phyloP scores from a whole-genome alignment of 2,888 invertebrate genomes.

The Pyralis farinalis region DNA sequence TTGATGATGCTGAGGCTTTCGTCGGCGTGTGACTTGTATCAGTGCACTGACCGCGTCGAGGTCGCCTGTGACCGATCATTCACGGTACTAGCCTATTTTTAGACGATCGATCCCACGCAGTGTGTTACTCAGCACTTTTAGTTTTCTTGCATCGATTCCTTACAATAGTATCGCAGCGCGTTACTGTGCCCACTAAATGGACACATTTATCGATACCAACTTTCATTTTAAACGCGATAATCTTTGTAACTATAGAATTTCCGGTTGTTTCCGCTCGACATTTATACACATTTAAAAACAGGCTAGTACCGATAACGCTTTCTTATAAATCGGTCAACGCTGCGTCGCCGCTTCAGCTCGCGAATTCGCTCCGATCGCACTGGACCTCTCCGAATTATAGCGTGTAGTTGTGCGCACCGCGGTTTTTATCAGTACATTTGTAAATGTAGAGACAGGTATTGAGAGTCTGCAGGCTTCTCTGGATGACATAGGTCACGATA shows the following conservation, averaged over 20 bases:
- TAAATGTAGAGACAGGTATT: conserved; percentile 41
- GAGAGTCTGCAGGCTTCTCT: conserved; percentile 43
- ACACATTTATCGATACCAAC: not conserved
- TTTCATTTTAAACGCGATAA: not conserved
- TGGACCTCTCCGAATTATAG: conserved; percentile 69
- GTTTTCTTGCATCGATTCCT: conserved; percentile 2
- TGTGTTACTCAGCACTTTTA: conserved; percentile 8
- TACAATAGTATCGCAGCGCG: conserved; percentile 5
- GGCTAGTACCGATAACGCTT: conserved; percentile 63
- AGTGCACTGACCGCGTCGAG: conserved; percentile 75
- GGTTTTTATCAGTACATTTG: conserved; percentile 33
- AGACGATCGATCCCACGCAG: conserved; percentile 24
- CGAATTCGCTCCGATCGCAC: conserved; percentile 76
- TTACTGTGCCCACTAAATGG: conserved; percentile 2
- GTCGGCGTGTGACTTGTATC: conserved; percentile 76
- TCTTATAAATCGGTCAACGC: conserved; percentile 58
- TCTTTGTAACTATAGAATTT: not conserved
- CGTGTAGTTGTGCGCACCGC: conserved; percentile 52
- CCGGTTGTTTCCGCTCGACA: not conserved
- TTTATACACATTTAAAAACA: conserved; percentile 30
- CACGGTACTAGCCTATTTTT: conserved; percentile 74
- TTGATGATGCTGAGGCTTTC: conserved; percentile 81
- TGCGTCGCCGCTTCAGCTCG: conserved; percentile 61
- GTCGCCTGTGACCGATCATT: conserved; percentile 67
- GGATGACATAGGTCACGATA: conserved; percentile 33